phyloP scores from a whole-genome alignment of 2,888 invertebrate species.

The Melolontha melolontha region DNA sequence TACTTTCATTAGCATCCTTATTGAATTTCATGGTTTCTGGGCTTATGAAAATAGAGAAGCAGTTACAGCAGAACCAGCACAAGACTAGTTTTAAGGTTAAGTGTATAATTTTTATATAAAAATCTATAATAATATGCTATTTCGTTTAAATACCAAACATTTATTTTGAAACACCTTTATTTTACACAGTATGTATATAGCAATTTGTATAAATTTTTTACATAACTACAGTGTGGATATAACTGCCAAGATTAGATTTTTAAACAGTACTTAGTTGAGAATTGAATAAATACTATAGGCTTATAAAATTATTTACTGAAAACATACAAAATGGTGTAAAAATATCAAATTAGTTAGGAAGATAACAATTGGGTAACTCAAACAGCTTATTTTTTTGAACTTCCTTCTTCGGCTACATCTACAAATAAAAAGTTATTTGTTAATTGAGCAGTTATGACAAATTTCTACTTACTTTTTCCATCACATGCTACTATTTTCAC shows the following conservation, averaged over 20 bases:
- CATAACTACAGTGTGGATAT: too few relatives aligned
- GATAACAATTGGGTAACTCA: background rate
- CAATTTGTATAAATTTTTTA: too few relatives aligned
- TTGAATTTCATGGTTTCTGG: conserved; percentile 97
- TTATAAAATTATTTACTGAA: conserved; percentile 9
- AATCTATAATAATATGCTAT: background rate
- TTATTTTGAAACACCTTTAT: too few relatives aligned
- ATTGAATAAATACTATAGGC: background rate
- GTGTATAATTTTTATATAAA: background rate
- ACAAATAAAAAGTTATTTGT: conserved; percentile 51
- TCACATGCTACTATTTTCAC: conserved; percentile 99
- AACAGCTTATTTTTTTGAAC: conserved; percentile 59
- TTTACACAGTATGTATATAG: too few relatives aligned
- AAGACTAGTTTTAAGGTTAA: conserved; percentile 43
- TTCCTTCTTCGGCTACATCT: conserved; percentile 61
- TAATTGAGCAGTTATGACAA: conserved; percentile 40
- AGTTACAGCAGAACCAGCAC: conserved; percentile 72
- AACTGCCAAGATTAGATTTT: too few relatives aligned
- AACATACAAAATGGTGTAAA: background rate
- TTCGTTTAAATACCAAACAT: background rate
- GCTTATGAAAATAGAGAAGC: conserved; percentile 95
- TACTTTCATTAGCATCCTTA: conserved; percentile 91
- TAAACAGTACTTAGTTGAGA: too few relatives aligned
- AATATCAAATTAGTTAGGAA: conserved; percentile 1
- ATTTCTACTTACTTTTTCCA: conserved; percentile 83